Conservation (phyloP, 64 coral and sea anemone species). For the Cladopsammia gracilis region DNA sequence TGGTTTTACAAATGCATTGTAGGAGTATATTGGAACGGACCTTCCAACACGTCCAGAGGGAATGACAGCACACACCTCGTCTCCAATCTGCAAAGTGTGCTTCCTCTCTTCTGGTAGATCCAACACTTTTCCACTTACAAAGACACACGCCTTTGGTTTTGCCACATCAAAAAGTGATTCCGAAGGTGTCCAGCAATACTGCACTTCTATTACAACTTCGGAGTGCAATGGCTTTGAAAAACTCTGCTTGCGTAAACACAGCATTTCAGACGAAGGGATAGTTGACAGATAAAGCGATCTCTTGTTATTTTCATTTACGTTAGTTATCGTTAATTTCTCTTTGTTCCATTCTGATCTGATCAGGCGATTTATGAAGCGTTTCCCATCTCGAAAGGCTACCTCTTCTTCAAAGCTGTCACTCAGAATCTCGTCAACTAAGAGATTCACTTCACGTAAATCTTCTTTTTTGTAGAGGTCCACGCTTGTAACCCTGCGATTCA, state of each 20-base stretch:
- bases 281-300: neutral
- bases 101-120: too few relatives aligned
- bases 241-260: constrained; percentile 4
- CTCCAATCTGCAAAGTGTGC: too few relatives aligned
- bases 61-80: too few relatives aligned
- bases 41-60: too few relatives aligned
- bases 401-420: constrained; percentile 18
- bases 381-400: constrained; percentile 3
- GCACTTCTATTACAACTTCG: neutral
- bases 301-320: neutral
- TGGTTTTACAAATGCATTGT: constrained; percentile 30
- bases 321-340: neutral
- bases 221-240: neutral
- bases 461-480: constrained; percentile 23
- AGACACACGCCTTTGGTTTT: constrained; percentile 12
- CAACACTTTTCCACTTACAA: neutral
- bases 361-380: constrained; percentile 21
- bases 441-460: neutral
- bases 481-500: neutral
- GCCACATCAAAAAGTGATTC: neutral
- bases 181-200: constrained; percentile 3
- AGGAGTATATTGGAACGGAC: too few relatives aligned
- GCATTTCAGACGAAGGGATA: neutral
- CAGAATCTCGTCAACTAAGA: neutral
- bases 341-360: neutral